phyloP scores from a whole-genome alignment of 2,113 vertebrate species.

The Okapia johnstoni region DNA sequence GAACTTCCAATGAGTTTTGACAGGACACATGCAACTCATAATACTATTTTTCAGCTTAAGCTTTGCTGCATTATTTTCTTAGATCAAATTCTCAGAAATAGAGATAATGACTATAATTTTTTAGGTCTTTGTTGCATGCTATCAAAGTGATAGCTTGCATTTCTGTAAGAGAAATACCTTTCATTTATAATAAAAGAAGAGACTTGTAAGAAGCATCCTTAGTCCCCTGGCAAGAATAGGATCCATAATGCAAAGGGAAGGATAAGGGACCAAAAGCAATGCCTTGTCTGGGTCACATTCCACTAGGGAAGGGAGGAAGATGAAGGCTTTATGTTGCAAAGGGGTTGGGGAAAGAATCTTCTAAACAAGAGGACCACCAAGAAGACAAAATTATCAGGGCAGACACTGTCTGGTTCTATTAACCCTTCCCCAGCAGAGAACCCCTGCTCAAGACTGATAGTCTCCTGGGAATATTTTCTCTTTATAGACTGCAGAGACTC shows the following conservation, averaged over 20 bases:
- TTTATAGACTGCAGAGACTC: no score
- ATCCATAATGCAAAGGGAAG: neutral
- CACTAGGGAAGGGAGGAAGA: neutral
- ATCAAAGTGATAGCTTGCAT: neutral
- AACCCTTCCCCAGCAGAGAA: neutral
- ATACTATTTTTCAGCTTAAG: neutral
- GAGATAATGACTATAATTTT: neutral
- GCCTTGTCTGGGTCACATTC: neutral
- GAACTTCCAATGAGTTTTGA: no score
- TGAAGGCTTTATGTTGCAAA: neutral
- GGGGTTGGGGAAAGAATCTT: neutral
- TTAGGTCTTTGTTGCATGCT: neutral
- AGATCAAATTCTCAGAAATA: neutral
- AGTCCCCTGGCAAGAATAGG: neutral
- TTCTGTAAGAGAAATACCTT: neutral
- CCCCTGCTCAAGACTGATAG: neutral
- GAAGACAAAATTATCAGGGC: neutral
- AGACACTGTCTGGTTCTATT: neutral
- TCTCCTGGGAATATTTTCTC: neutral
- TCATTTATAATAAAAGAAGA: neutral
- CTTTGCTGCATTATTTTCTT: neutral
- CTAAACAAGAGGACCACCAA: neutral
- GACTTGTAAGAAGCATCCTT: neutral
- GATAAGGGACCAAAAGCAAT: neutral
- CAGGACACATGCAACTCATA: neutral